Evolutionary conservation across 92 coral and sea anemone genomes (phyloP), one percentile per base, ranked within the genome.

Genomic region (Umimayanthus chanpuru): DNA sequence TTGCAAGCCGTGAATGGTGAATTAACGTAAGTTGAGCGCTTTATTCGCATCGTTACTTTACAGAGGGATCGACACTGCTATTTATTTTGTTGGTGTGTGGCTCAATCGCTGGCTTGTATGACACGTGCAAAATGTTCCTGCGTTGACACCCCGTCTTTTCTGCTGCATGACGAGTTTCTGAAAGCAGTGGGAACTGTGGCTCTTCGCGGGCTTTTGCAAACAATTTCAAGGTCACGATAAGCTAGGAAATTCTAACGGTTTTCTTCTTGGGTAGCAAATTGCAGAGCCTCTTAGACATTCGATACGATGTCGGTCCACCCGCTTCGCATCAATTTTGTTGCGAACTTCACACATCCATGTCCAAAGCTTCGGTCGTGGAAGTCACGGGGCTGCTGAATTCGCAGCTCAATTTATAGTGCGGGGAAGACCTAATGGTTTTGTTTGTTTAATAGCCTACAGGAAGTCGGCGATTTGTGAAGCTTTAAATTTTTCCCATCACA

Each of bases 21-120:
- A 95, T 96, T 96, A 93, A 92, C 96, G 99, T 96, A 96, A 96
- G 99, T 96, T 96, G 99, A 96, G 99, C 94, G 94, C 96, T 95
- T 93, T 93, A 95, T 96, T 93, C 96, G 72, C 94, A 91, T 92
- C 93, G 93, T 92, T 91, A 93, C 91, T 93, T 91, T 86, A 93
- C 93, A 95, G 93, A 94, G 86, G 93, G 98, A 94, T 92, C 94
- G 94, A 88, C 94, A 87, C 76, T 85, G 90, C 74, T 93, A 93
- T 95, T 93, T 93, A 90, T 92, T 93, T 91, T 93, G 92, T 76
- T 75, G 88, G 81, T 90, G 93, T 90, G 93, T 88, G 93, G 90
- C 89, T 91, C 80, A 86, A 91, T 83, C 88, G 96, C 92, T 91
- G 96, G 90, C 94, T 93, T 86, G 32, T 74, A 71, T 88, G 94